A percentile compares a stretch with the other conserved stretches of the same genome.
Conservation (phyloP, 2,888 invertebrate genomes). For the Euspilapteryx auroguttella region DNA sequence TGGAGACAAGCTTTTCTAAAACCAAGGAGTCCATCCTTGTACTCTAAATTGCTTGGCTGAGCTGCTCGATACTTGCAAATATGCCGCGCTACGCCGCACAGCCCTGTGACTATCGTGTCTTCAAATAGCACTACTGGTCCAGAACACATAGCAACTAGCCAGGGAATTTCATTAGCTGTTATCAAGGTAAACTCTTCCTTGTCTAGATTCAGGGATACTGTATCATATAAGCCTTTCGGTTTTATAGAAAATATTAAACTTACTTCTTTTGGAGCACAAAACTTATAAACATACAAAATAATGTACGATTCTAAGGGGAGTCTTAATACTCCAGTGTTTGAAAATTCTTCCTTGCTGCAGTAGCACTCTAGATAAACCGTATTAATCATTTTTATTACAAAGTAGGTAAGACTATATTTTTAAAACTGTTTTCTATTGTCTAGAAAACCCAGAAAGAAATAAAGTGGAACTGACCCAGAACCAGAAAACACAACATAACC, state of each 20-base stretch:
- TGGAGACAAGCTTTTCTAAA: constrained; percentile 79
- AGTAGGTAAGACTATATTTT: too few relatives aligned
- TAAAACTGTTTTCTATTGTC: too few relatives aligned
- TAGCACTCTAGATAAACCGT: too few relatives aligned
- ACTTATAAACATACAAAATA: constrained; percentile 63
- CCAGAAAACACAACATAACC: too few relatives aligned
- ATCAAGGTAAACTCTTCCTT: constrained; percentile 25
- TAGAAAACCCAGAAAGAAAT: too few relatives aligned
- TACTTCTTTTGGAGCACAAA: constrained; percentile 46
- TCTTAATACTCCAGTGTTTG: constrained; percentile 14
- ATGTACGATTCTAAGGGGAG: constrained; percentile 65
- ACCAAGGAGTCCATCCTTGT: constrained; percentile 66
- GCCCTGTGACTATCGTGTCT: constrained; percentile 70
- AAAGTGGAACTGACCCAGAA: too few relatives aligned
- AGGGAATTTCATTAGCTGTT: constrained; percentile 31
- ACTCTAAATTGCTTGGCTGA: constrained; percentile 16
- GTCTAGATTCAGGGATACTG: constrained; percentile 17
- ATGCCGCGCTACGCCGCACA: constrained; percentile 69
- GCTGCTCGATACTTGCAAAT: constrained; percentile 22
- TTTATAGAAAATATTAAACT: constrained; percentile 37
- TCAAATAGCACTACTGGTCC: constrained; percentile 67
- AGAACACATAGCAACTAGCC: constrained; percentile 48
- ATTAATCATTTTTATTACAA: too few relatives aligned
- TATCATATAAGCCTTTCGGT: constrained; percentile 13
- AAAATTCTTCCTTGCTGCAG: background rate